These are phyloP conservation scores for Mastacembelus armatus DNA, from an alignment of 2,797 vertebrate species.

Conservation along the genomic window DNA sequence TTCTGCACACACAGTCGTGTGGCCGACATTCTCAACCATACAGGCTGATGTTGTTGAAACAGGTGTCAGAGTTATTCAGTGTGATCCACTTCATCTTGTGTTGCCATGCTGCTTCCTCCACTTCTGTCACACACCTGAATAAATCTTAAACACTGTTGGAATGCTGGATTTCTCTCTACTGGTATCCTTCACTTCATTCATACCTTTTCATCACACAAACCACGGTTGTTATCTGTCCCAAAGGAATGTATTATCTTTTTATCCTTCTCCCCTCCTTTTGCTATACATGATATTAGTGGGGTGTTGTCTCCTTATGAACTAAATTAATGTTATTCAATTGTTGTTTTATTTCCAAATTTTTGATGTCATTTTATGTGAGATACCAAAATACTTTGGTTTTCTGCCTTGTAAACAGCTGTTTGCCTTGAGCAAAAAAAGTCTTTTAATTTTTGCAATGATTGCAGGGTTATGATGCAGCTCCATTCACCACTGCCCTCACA, in stretches of 20 bases:
- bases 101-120: slow-evolving; percentile 48
- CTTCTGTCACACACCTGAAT: slow-evolving; percentile 46
- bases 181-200: slow-evolving; percentile 17
- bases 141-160: slow-evolving; percentile 29
- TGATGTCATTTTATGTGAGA: background rate
- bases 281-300: slow-evolving; percentile 25
- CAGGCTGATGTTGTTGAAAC: slow-evolving; percentile 42
- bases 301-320: background rate
- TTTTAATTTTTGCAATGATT: slow-evolving; percentile 21
- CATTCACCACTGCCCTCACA: slow-evolving; percentile 18
- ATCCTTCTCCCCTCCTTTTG: slow-evolving; percentile 17
- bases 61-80: slow-evolving; percentile 33
- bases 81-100: slow-evolving; percentile 43
- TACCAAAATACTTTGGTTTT: background rate
- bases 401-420: background rate
- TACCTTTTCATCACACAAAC: slow-evolving; percentile 34
- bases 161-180: slow-evolving; percentile 23
- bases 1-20: background rate
- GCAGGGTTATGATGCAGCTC: slow-evolving; percentile 15
- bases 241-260: slow-evolving; percentile 18
- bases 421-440: background rate
- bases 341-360: too few relatives aligned
- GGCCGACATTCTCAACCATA: slow-evolving; percentile 19
- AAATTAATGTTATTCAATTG: too few relatives aligned
- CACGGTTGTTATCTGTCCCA: slow-evolving; percentile 36